Base-by-base conservation (phyloP, 2,113 vertebrate genomes). In the Lagenorhynchus albirostris region DNA sequence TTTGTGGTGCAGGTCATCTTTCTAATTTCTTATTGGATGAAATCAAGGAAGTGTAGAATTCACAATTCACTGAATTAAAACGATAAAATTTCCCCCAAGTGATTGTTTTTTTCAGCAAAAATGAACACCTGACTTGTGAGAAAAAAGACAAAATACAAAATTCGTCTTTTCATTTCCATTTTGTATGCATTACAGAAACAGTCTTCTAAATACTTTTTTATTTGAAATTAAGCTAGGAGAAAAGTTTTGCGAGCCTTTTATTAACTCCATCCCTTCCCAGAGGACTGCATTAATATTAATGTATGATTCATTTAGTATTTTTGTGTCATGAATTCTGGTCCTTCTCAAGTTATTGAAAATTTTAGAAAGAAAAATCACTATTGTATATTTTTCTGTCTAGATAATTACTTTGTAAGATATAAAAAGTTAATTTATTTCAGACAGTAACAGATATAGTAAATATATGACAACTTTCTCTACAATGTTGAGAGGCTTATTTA, bases 61-160 rank as follows among this genome's bases (percentile, higher is more conserved):
- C 47, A 95, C 68, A 96, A 95, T 82, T 96, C 63, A 0, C 79
- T 68, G 82, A 97, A 93, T 60, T 97, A 97, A 96, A 97, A 82
- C 84, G 76, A 68, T 68, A 85, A 97, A 97, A 95, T 97, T 84
- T 96, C 47, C 63, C 81, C 90, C 87, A 96, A 97, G 89, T 98
- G 95, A 96, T 97, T 98, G 83, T 95, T 98, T 97, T 96, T 60
- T 96, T 94, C 55, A 97, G 95, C 50, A 93, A 82, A 97, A 96
- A 96, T 81, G 77, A 98, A 97, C 93, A 97, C 91, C 44, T 98
- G 95, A 87, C 41, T 93, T 84, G 60, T 91, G 41, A 50, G 9
- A 96, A 82, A 31, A 60, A 74, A 94, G 87, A 89, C 41, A 91
- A 97, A 96, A 84, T 55, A 93, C 74, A 94, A 87, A 91, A 33